Evolutionary conservation across 2,888 invertebrate species (phyloP), one percentile per base, ranked within the genome.

Genomic region (Phyllotreta cruciferae): DNA sequence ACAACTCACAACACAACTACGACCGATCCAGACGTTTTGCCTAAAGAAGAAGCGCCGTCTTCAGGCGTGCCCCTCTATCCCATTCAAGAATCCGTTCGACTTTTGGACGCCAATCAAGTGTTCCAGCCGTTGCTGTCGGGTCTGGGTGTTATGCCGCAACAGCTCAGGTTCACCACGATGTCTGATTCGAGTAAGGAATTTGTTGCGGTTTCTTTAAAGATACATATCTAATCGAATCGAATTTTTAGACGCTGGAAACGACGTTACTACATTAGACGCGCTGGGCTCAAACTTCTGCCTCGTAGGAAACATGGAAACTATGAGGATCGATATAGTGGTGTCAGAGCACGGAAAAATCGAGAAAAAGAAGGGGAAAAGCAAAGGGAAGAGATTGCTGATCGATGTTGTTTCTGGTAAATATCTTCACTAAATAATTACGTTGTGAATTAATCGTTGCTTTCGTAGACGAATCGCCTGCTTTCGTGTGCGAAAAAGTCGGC

Each of bases 301-400:
- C 52, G 88, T 91, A 67, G 93, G 93, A 5, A 90, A 90, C 75
- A 90, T 97, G 82, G 95, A 96, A 74, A 88, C 90, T 5, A 89
- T 97, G 83, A 88, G 93, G 69, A 93, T 97, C 63, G 94, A 97
- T 81, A 97, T 98, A 79, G 94, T 96, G 4, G 96, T 97, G 70
- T 94, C 96, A 73, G 96, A 96, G 79, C 87, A 87, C 75, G 88
- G 88, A 13, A 86, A 87, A 79, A 83, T 85, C n/a, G 85, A 86
- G 35, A 87, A 86, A 72, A 88, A 84, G 72, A 84, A 83, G 72
- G 80, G 80, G 65, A 81, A 83, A 72, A 79, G 77, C 38, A 83
- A 82, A 66, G 73, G 78, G 0, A 83, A 81, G 71, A 68, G 76
- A 24, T 68, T 80, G 47, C 74, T 74, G 41, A 71, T 80, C 52